Percentiles rank a stretch among this genome's conserved stretches.
Conservation (phyloP, 37 sponge, comb jelly and placozoan genomes). For the Hexactinellida sp. region DNA sequence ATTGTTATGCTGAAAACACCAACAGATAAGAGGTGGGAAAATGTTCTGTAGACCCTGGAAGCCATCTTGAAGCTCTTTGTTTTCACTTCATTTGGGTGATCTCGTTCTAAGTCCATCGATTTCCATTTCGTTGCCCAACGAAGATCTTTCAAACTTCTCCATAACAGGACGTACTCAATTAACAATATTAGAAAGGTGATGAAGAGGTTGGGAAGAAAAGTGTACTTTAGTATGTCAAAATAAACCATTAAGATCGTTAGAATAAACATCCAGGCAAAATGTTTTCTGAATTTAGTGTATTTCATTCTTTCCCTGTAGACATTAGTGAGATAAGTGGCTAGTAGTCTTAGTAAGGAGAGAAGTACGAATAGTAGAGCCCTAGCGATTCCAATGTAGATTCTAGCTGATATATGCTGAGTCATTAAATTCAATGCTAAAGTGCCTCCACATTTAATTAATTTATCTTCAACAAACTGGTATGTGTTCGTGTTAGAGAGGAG, state of each 20-base stretch:
- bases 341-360: not conserved
- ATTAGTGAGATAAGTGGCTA: not conserved
- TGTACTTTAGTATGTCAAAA: not conserved
- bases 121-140: not conserved
- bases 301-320: not conserved
- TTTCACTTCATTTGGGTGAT: not conserved
- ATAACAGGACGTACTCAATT: not conserved
- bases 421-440: not conserved
- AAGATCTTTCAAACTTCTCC: slow-evolving; percentile 11
- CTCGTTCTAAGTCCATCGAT: not conserved
- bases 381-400: not conserved
- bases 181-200: not conserved
- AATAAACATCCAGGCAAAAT: not conserved
- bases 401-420: not conserved
- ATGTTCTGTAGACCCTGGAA: not conserved
- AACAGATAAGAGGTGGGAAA: not conserved
- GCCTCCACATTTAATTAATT: not conserved
- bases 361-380: not conserved
- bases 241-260: not conserved
- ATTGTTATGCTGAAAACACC: not conserved
- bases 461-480: not conserved
- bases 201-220: not conserved
- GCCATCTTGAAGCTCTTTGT: not conserved
- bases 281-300: not conserved
- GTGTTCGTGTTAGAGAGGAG: not conserved